Evolutionary conservation across 2,797 vertebrate species (phyloP), one percentile per base, ranked within the genome.

Genomic region (Simalia tracyae): DNA sequence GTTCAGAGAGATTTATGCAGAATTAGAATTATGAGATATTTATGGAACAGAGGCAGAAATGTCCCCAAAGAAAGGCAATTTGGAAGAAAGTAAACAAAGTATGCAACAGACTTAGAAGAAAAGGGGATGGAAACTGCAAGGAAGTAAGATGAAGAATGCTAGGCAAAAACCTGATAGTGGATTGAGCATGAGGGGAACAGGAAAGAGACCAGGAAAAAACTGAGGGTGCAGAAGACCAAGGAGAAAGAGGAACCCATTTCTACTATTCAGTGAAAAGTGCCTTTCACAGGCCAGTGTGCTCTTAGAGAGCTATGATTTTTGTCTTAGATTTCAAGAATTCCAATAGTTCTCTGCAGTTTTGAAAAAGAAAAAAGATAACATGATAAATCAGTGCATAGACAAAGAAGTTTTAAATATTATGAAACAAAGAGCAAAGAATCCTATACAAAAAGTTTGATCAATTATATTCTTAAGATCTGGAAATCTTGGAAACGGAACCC

Each of bases 301-400:
- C 36, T 31, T 60, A 64, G 9, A 90, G 59, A 57, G n/a, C 46
- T 31, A 26, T 36, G 19, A 10, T 36, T 63, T 86, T 81, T 81
- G 12, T 36, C 50, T 64, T 60, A 60, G 2, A 57, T 6, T 12
- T 85, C 31, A 61, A 88, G 61, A 61, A 61, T 14, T 31, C 36
- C 66, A 42, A 57, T 66, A 36, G 19, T 28, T 84, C 54, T 90
- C 5, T 66, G 54, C 22, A 36, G 56, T 31, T 88, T 66, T 88
- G 60, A 24, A 24, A 85, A 87, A 42, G 7, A 64, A 89, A 96
- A 95, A 96, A 95, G 93, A 93, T 92, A 96, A 91, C 42, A 92
- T 31, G 90, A 92, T 93, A 92, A 92, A 93, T 94, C 59, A n/a
- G 93, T 94, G 92, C 92, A 94, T 91, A 93, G 90, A 94, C 93